Base-by-base conservation (phyloP, 2,797 vertebrate species). In the Pipistrellus pipistrellus region DNA sequence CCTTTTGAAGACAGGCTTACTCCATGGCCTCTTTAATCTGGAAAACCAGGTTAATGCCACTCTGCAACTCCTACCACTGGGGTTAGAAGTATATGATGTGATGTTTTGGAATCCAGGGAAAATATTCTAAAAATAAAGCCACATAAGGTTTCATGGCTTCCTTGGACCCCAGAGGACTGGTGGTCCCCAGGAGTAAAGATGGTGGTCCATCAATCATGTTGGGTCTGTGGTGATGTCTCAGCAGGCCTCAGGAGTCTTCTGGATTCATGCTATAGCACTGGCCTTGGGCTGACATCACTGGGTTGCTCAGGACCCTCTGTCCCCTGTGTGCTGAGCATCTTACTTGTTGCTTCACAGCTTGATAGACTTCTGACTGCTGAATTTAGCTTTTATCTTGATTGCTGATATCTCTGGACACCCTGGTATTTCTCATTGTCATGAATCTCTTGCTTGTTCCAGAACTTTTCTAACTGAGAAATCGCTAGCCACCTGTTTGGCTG, bases 1-100 rank as follows among this genome's bases (percentile, higher is more conserved):
- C n/a, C 57, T 94, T 95, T 69, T 78, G 21, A 73, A 94, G 38
- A 72, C 48, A 30, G 18, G 4, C 11, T 95, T n/a, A 57, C 1
- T n/a, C 27, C 7, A 7, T 66, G 41, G 32, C 4, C 23, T 64
- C 73, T 76, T 83, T 59, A 38, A 23, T 48, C 41, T 73, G 55
- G 59, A 93, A 90, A 82, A 27, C 2, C 53, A 91, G 46, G 25
- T n/a, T 55, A 27, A 59, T 38, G 23, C 53, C 35, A 80, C 35
- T 88, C 53, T 86, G 44, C 38, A 91, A 46, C 3, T 84, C 30
- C 13, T 86, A 38, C 9, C 30, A 9, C 23, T 46, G 14, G 30
- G 9, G 14, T 86, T 51, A 48, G n/a, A 84, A 51, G 21, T 76
- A 6, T 11, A 21, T 41, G 12, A 32, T 25, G 35, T 21, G 4